Base-by-base conservation (phyloP, 2,113 vertebrate genomes). In the Rattus rattus region DNA sequence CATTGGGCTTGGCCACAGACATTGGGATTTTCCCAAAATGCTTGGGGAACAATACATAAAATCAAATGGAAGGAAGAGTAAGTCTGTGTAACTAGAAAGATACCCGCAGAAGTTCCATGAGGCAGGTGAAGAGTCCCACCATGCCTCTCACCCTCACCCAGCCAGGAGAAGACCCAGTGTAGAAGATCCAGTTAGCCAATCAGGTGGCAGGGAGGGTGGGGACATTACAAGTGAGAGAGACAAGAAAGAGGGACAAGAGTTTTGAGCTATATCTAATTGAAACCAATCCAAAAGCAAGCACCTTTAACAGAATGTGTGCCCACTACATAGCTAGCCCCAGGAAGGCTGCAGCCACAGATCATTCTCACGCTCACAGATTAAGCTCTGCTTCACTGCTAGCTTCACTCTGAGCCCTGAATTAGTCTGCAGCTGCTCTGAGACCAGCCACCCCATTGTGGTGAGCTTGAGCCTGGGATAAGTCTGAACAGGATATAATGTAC, bases 401-500 rank as follows among this genome's bases (percentile, higher is more conserved):
- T 72, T 12, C 17, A 11, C 47, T 5, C n/a, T 52, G 24, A 30
- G 10, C 16, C 90, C 39, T 9, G 10, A 47, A 5, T 26, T 3
- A 43, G 47, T 26, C 52, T 49, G 43, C n/a, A 24, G 33, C 30
- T 12, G 2, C 47, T 63, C 22, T 30, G 24, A 30, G 24, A 20
- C 20, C 26, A 5, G 24, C 72, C 56, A 12, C 43, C 33, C 0
- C 3, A 1, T 30, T 28, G 33, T 13, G 6, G 36, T 20, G 39
- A 79, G 11, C 7, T 39, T 63, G 43, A 9, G 10, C 13, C 36
- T 86, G 33, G 19, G 2, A 0, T 22, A 2, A 63, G 2, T 69
- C 1, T 39, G 26, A 5, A 11, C 0, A 39, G 20, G 9, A 75
- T 7, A 1, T 2, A n/a, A 36, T 47, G 43, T 30, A 11, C 1